phyloP scores from a whole-genome alignment of 2,113 vertebrate species.

The Thalassoma bifasciatum region DNA sequence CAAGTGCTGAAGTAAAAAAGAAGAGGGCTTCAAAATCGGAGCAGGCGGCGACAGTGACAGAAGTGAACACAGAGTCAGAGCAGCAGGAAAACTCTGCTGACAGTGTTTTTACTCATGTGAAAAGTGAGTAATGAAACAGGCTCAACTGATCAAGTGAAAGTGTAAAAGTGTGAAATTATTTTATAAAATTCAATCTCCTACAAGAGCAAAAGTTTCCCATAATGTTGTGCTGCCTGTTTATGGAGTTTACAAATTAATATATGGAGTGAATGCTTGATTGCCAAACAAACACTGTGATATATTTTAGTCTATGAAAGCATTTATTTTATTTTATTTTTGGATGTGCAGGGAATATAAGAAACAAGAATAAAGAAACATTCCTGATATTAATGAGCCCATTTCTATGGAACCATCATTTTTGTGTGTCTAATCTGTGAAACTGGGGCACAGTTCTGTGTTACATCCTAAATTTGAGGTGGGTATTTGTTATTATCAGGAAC shows the following conservation, averaged over 20 bases:
- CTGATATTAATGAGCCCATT: slow-evolving; percentile 13
- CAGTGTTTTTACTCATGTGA: slow-evolving; percentile 20
- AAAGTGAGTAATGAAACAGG: slow-evolving; percentile 67
- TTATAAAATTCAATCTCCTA: slow-evolving; percentile 1
- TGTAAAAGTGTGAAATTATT: background rate
- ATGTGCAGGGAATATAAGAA: slow-evolving; percentile 35
- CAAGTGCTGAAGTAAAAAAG: background rate
- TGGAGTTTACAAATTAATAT: too few relatives aligned
- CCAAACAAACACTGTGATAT: too few relatives aligned
- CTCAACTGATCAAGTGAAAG: background rate
- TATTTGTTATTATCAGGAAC: too few relatives aligned
- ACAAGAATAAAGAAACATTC: slow-evolving; percentile 31
- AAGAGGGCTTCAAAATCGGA: slow-evolving; percentile 26
- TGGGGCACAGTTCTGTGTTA: background rate
- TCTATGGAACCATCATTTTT: background rate
- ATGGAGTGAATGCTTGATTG: too few relatives aligned
- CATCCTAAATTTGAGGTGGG: background rate
- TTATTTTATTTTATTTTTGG: background rate
- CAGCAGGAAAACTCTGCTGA: slow-evolving; percentile 33
- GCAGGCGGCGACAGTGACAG: background rate
- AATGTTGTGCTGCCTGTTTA: too few relatives aligned
- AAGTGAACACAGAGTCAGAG: background rate
- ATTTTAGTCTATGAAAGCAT: background rate
- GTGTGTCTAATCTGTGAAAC: background rate
- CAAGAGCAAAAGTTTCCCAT: background rate